Base-by-base conservation (phyloP, 1,140 invertebrate genomes). In the Bilobella aurantiaca region DNA sequence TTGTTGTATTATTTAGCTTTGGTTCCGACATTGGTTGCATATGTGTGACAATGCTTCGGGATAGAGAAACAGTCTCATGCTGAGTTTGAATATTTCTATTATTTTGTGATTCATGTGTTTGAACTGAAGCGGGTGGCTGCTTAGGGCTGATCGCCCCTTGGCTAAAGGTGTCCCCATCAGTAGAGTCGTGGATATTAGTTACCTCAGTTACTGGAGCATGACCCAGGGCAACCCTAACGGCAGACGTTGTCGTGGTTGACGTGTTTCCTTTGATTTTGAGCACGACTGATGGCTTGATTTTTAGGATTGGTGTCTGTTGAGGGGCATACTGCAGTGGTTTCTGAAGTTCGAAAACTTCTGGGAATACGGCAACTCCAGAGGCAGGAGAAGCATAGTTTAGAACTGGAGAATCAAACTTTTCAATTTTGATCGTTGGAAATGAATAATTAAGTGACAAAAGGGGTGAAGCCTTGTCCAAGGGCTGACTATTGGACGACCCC, bases 231-330 rank as follows among this genome's bases (percentile, higher is more conserved):
- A 5, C 8, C 25, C 14, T 5, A 5, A 5, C 3, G 23, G 23
- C 5, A 14, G 49, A 18, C 12, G 49, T 23, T 53, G 49, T 5
- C 8, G 21, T 53, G 12, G 49, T 53, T 8, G 49, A 53, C 8
- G 49, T 53, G 3, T 53, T 53, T 23, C 49, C 49, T 53, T 23
- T 53, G 49, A 53, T 53, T 53, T 53, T 53, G 49, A 53, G 49
- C 5, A 53, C 8, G 25, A 53, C 21, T 53, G 49, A 23, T 5
- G 49, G 49, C 21, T 53, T 53, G 5, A 23, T 12, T 16, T 42
- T 42, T n/a, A 23, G 21, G 23, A 23, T 53, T 53, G 49, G 21
- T 23, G 49, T 12, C 14, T 5, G 23, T 12, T 12, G 23, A 53
- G 12, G 8, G 49, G 5, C 49, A 18, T 53, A 12, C 25, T 53